Evolutionary conservation across 2,797 vertebrate genomes (phyloP).

Genomic region (Lithobates sylvaticus): DNA sequence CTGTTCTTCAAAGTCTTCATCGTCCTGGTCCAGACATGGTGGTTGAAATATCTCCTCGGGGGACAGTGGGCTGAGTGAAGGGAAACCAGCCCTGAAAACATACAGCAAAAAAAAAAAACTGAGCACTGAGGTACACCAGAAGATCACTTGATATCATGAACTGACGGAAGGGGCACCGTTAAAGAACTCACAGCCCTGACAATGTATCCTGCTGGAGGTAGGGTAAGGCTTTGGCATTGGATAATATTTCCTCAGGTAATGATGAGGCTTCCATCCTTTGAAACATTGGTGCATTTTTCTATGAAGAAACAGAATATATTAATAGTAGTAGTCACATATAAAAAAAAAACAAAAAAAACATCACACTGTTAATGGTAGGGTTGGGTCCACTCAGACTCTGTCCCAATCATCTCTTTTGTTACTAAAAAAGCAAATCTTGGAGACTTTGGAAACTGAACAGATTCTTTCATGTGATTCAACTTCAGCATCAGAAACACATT

Average conservation of each 20-base stretch:
- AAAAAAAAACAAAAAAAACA: too few species aligned
- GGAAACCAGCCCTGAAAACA: conserved; percentile 79
- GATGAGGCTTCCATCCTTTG: conserved; percentile 98
- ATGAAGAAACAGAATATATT: background rate
- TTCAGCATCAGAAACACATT: too few species aligned
- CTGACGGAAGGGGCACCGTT: background rate
- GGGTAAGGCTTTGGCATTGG: conserved; percentile 91
- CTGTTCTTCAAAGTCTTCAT: conserved; percentile 82
- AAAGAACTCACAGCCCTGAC: conserved; percentile 87
- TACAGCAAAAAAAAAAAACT: background rate
- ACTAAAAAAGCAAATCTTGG: too few species aligned
- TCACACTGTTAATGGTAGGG: too few species aligned
- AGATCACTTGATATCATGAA: background rate
- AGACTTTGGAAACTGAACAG: too few species aligned
- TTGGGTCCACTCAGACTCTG: too few species aligned
- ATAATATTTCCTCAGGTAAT: conserved; percentile 95
- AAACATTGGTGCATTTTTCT: conserved; percentile 99
- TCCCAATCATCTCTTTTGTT: too few species aligned
- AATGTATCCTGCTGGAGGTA: conserved; percentile 90
- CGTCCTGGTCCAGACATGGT: conserved; percentile 80
- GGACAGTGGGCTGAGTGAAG: conserved; percentile 91
- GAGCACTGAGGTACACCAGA: background rate
- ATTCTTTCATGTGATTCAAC: too few species aligned
- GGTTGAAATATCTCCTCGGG: conserved; percentile 94
- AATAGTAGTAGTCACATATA: too few species aligned